These are phyloP conservation scores for Anisognathus igniventris DNA, from an alignment of 2,797 vertebrate genomes.

Conservation along the genomic window DNA sequence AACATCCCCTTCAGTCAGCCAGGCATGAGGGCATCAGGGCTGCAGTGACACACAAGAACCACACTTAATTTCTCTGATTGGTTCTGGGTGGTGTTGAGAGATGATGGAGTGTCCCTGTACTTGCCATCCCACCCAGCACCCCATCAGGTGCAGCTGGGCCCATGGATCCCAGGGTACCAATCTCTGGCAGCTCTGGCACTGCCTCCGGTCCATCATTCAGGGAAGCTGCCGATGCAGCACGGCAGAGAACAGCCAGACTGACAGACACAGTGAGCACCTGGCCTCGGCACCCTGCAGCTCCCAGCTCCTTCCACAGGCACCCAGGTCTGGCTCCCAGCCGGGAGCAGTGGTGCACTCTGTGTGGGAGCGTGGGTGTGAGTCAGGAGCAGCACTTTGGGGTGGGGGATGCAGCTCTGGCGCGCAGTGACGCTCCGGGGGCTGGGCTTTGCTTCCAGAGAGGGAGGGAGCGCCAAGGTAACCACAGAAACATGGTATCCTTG, in stretches of 20 bases:
- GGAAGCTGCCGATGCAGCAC: not conserved
- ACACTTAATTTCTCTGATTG: not conserved
- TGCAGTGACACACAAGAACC: not conserved
- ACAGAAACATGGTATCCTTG: constrained; percentile 66
- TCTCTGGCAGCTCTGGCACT: not conserved
- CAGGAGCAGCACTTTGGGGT: not conserved
- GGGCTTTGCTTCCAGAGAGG: not conserved
- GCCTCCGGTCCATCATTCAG: not conserved
- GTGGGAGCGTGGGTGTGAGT: not conserved
- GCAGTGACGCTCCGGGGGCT: not conserved
- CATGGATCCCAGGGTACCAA: accelerated
- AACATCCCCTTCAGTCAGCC: not conserved
- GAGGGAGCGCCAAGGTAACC: constrained; percentile 42
- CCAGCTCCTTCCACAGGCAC: not conserved
- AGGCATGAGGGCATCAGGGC: not conserved
- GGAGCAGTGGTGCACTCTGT: not conserved
- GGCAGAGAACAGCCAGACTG: not conserved
- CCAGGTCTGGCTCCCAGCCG: accelerated
- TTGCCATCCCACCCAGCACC: not conserved
- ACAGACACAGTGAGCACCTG: not conserved
- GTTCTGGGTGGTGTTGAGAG: not conserved
- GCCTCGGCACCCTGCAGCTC: not conserved
- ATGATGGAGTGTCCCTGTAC: accelerated
- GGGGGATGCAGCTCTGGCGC: not conserved
- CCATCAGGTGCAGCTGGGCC: not conserved